Base-by-base conservation (phyloP, 1,140 invertebrate species). In the Campoletis sonorensis region DNA sequence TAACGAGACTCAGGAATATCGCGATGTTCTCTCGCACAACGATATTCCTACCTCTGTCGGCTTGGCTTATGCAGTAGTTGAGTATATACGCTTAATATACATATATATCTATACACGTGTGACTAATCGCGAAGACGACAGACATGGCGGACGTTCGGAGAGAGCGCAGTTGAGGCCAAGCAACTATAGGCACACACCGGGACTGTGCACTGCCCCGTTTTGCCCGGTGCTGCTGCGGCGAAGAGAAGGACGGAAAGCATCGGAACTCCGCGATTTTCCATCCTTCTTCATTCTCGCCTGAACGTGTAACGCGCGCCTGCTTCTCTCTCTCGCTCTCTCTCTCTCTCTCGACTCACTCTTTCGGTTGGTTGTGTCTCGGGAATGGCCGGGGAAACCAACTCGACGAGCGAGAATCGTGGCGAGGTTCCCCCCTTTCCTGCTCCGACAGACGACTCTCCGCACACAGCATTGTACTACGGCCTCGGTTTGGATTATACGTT, bases 221-320 rank as follows among this genome's bases (percentile, higher is more conserved):
- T 70, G 67, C 27, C 67, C 23, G 27, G 67, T 70, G 67, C 67
- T 70, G 67, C 67, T 70, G 67, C 67, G 26, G 67, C 67, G 1
- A 33, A 49, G 73, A 45, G 33, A 67, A 70, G 68, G 68, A 80
- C 79, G 79, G 68, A 70, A 79, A 70, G 79, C 79, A 68, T 21
- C 67, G 27, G 51, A 54, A 54, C 51, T 54, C n/a, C 51, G 16
- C 27, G 67, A 70, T 70, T 70, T 70, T 70, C 67, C n/a, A 70
- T 70, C 67, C 67, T 70, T n/a, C 10, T 70, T 70, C 67, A 33
- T 33, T 70, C 15, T 10, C 30, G 67, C 67, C 27, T 70, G 13
- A 15, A 10, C 21, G 61, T 27, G 61, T 27, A 26, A 67, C 23
- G n/a, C 61, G n/a, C 27, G 30, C 26, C 26, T 78, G 27, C 70